Evolutionary conservation across 1,140 invertebrate genomes (phyloP), one percentile per base, ranked within the genome.

Genomic region (Hyphantria cunea): DNA sequence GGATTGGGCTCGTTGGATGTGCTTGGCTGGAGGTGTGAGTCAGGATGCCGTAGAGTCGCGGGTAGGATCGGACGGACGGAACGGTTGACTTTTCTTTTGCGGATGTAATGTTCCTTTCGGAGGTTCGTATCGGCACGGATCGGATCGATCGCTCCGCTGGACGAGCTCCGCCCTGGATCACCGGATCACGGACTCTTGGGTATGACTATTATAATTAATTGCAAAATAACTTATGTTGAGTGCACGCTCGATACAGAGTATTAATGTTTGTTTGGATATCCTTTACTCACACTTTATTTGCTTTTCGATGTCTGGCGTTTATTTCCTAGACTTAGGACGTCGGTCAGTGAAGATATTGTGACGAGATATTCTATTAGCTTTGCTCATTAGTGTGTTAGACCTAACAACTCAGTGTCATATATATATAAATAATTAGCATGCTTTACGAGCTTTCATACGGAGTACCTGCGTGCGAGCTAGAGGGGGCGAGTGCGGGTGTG

Each of bases 171-270:
- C 44, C 32, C 58, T 45, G 65, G 65, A 68, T 25, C 17, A 44
- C 69, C 47, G 76, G 74, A 82, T 76, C 71, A 77, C 70, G 84
- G 82, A 84, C 77, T 75, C 74, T 80, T 81, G 86, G 85, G 86
- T 86, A 89, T 89, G 84, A 84, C 17, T 73, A 79, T 89, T 86
- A 68, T 77, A 80, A 82, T 80, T 85, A 62, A 76, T 87, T 82
- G 80, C 82, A 78, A 77, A 83, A 82, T 85, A 82, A 83, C 76
- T 78, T 78, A 70, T 84, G 78, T 88, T 80, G 82, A 86, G 78
- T 87, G 86, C 86, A 87, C 86, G 83, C 86, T 84, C 79, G 78
- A 70, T 79, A 71, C 65, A 64, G 60, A 72, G 59, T 64, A 71
- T 74, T 76, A 71, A 78, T 80, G 72, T 82, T 82, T 83, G 78